Conservation (phyloP, 2,888 invertebrate species). For the Xiphydria camelus region DNA sequence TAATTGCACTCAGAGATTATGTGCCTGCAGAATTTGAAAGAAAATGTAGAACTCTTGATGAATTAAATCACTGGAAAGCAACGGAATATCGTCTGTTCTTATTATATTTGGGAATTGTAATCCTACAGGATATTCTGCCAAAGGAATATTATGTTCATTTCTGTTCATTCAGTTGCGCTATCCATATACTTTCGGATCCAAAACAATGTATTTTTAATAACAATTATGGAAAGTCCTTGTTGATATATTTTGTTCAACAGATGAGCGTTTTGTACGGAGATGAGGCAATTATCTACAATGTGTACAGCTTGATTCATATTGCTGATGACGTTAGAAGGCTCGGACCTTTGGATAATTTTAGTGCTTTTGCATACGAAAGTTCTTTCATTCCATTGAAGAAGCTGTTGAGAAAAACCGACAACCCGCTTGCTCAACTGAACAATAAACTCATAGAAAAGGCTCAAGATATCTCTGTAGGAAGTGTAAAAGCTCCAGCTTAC, state of each 20-base stretch:
- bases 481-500: background rate
- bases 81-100: conserved; percentile 34
- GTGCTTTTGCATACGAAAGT: background rate
- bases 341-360: background rate
- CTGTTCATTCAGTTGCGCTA: conserved; percentile 19
- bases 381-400: background rate
- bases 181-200: conserved; percentile 21
- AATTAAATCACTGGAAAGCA: conserved; percentile 35
- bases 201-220: conserved; percentile 16
- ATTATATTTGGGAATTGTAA: conserved; percentile 34
- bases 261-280: conserved; percentile 29
- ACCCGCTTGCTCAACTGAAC: background rate
- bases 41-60: conserved; percentile 27
- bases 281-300: conserved; percentile 28
- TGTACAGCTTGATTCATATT: conserved; percentile 30
- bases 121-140: conserved; percentile 20
- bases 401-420: background rate
- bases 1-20: background rate
- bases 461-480: background rate
- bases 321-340: background rate
- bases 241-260: conserved; percentile 26
- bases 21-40: conserved; percentile 30
- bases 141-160: conserved; percentile 23
- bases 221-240: conserved; percentile 24
- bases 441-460: background rate